Conservation (phyloP, 2,888 invertebrate species). For the Oligia fasciuncula region DNA sequence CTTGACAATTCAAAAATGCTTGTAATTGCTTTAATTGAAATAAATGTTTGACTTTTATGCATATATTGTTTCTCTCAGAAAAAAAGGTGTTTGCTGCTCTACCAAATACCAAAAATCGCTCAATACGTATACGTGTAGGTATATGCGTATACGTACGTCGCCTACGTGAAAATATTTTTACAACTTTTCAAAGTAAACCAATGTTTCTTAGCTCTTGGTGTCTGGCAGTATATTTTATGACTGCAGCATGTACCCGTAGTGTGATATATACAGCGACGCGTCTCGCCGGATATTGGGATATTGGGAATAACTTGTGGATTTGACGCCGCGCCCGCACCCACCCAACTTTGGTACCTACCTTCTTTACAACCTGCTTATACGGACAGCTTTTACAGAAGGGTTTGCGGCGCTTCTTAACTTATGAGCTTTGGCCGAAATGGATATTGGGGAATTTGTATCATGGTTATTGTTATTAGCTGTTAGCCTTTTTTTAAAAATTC, state of each 20-base stretch:
- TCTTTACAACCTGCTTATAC: constrained; percentile 59
- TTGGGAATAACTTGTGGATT: constrained; percentile 81
- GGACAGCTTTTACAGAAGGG: constrained; percentile 38
- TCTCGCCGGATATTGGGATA: constrained; percentile 77
- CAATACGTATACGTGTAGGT: not conserved
- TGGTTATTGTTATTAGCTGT: constrained; percentile 44
- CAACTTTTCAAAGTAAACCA: constrained; percentile 33
- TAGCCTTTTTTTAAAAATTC: not conserved
- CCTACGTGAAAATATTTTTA: constrained; percentile 20
- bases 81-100: not conserved
- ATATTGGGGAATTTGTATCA: constrained; percentile 41
- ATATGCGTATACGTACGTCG: not conserved
- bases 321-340: constrained; percentile 66
- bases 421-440: constrained; percentile 46
- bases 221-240: constrained; percentile 76
- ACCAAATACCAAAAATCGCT: not conserved
- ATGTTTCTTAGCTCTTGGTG: constrained; percentile 63
- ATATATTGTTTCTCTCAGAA: not conserved
- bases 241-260: constrained; percentile 66
- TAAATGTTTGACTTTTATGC: not conserved
- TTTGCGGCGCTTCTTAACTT: constrained; percentile 33
- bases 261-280: constrained; percentile 67
- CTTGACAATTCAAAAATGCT: not conserved
- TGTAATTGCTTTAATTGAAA: not conserved
- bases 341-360: constrained; percentile 34